Evolutionary conservation across 37 sponge, comb jelly and placozoan genomes (phyloP).

Genomic region (Crambe crambe): DNA sequence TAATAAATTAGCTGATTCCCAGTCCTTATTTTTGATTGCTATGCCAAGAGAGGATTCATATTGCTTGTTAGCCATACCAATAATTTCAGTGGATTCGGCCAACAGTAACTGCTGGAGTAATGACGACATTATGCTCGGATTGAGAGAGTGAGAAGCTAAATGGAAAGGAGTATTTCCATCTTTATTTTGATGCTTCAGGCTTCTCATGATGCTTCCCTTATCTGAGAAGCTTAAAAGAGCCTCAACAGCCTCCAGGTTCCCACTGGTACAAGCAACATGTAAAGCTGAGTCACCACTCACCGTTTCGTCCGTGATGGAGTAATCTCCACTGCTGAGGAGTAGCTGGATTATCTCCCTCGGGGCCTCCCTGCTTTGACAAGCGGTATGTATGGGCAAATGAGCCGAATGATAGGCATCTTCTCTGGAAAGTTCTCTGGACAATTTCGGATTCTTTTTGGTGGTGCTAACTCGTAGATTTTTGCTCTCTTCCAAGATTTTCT

Average conservation of each 20-base stretch:
- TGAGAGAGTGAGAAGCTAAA: not conserved
- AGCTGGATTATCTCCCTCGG: not conserved
- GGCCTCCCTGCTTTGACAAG: not conserved
- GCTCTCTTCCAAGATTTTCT: not conserved
- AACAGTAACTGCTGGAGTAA: not conserved
- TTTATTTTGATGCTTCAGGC: constrained; percentile 5
- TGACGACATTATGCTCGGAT: not conserved
- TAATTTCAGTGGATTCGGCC: not conserved
- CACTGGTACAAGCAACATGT: not conserved
- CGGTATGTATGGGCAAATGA: not conserved
- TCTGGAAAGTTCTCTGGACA: too few species aligned
- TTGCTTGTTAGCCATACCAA: not conserved
- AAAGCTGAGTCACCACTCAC: not conserved
- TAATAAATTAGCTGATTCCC: constrained; percentile 1
- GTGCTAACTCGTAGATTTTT: not conserved
- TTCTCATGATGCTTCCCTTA: not conserved
- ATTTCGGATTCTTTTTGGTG: not conserved
- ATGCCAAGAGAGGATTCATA: constrained; percentile 1
- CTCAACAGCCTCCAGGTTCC: not conserved
- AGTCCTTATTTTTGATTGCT: not conserved
- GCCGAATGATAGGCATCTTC: not conserved
- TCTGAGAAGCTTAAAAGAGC: not conserved
- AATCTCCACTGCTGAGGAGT: not conserved
- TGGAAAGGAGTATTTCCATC: constrained; percentile 30
- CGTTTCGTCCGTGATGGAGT: not conserved